phyloP scores from a whole-genome alignment of 2,888 invertebrate genomes.

The Diaperis boleti region DNA sequence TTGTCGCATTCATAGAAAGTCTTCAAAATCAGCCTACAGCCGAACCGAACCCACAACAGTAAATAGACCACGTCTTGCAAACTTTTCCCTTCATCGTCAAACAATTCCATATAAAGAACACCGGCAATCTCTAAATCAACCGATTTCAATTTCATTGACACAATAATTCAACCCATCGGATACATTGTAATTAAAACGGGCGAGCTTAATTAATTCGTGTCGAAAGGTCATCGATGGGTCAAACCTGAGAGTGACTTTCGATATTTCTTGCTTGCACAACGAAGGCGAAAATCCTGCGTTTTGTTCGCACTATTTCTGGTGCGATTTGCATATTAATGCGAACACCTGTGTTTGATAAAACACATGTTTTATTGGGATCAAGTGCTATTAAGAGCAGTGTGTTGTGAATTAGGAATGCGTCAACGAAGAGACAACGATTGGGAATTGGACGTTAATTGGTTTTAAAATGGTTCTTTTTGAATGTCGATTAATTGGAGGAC shows the following conservation, averaged over 20 bases:
- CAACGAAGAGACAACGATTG: too few relatives aligned
- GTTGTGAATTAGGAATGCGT: slow-evolving; percentile 37
- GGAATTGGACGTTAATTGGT: too few relatives aligned
- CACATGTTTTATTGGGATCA: slow-evolving; percentile 47
- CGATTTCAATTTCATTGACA: slow-evolving; percentile 29
- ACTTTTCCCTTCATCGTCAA: too few relatives aligned
- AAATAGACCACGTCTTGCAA: background rate
- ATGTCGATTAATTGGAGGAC: too few relatives aligned
- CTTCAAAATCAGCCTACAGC: background rate
- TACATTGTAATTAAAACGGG: slow-evolving; percentile 19
- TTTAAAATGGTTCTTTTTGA: too few relatives aligned
- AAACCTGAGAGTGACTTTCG: slow-evolving; percentile 10
- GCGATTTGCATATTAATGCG: slow-evolving; percentile 51
- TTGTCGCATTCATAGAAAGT: background rate
- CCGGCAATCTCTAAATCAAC: slow-evolving; percentile 16
- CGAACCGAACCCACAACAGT: background rate
- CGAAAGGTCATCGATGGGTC: slow-evolving; percentile 25
- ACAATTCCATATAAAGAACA: slow-evolving; percentile 18
- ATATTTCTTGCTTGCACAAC: slow-evolving; percentile 1
- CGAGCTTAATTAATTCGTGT: slow-evolving; percentile 30
- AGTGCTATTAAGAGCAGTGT: slow-evolving; percentile 38
- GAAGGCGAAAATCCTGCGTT: background rate
- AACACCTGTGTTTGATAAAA: slow-evolving; percentile 52
- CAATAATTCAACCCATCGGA: background rate
- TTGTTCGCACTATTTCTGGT: slow-evolving; percentile 41